Percentiles rank a stretch among this genome's conserved stretches.
Conservation (phyloP, 1,140 invertebrate genomes). For the Anastatus disparis region DNA sequence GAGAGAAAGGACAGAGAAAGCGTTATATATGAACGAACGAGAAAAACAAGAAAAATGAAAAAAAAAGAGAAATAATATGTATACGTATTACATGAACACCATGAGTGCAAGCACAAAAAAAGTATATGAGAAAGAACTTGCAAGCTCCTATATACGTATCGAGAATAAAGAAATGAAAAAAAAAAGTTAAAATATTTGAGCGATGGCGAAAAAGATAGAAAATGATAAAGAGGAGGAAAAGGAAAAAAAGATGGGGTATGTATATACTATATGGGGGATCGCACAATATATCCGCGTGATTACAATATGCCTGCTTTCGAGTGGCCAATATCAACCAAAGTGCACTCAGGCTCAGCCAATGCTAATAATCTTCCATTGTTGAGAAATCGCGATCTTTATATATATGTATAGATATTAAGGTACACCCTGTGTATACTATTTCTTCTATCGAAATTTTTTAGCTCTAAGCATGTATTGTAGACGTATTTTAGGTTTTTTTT, state of each 20-base stretch:
- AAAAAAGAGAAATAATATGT: not conserved
- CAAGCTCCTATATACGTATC: not conserved
- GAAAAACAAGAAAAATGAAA: not conserved
- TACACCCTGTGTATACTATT: not conserved
- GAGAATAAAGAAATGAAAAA: not conserved
- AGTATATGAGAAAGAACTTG: not conserved
- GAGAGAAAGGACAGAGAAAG: constrained; percentile 19
- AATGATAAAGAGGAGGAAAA: constrained; percentile 23
- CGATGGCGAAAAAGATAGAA: constrained; percentile 23
- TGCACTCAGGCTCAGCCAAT: constrained; percentile 33
- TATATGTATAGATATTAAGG: not conserved
- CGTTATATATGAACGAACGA: constrained; percentile 1
- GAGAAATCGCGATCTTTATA: constrained; percentile 25
- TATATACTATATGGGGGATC: constrained; percentile 24
- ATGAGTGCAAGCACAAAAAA: not conserved
- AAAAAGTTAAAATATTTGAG: too few species aligned
- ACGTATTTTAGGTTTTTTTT: too few species aligned
- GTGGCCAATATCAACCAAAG: constrained; percentile 40
- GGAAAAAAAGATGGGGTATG: constrained; percentile 37
- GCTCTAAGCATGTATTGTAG: too few species aligned
- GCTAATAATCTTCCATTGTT: constrained; percentile 40
- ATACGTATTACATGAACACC: not conserved
- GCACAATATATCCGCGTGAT: constrained; percentile 60
- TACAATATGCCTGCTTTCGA: constrained; percentile 56
- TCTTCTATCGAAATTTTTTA: too few species aligned